Base-by-base conservation (phyloP, 2,888 invertebrate species). In the Gonocerus acuteangulatus region DNA sequence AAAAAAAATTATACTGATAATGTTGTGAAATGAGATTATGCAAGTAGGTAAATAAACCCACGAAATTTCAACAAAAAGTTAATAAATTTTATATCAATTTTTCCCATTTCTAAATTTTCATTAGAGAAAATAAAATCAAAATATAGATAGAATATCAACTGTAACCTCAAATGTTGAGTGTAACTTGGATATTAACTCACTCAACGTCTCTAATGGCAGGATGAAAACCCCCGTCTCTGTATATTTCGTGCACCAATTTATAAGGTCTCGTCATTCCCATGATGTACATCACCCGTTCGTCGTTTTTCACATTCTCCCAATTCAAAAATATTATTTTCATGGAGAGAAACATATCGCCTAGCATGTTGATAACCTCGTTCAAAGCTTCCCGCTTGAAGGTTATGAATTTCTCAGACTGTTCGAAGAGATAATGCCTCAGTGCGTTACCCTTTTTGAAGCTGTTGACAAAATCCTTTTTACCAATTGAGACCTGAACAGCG, bases 371-470 rank as follows among this genome's bases (percentile, higher is more conserved):
- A 13, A 54, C 54, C 15, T 21, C 21, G 1, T 21, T 15, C 39
- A 54, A 34, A n/a, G 54, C 22, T 15, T 54, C 54, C 4, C n/a
- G 18, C 11, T 54, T 54, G 13, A 15, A 42, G 2, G 42, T 36
- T 21, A 54, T 21, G 21, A 39, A 32, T 42, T 22, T 54, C n/a
- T 54, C 54, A 6, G 39, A 39, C 39, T 54, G 54, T 23, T 36
- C 36, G 22, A 54, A 54, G 13, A 54, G 39, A 19, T 39, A 54
- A 13, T 39, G 36, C 34, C 54, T 54, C 13, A 54, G 39, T 15
- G 36, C 54, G 22, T 54, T 42, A 21, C 54, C 54, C 19, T 2
- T 19, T 21, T 42, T 54, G 42, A 54, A 54, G 39, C 54, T 34
- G 13, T 21, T 21, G 2, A 21, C 36, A 42, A 22, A 36, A 9